Evolutionary conservation across 2,797 vertebrate species (phyloP).

Genomic region (Siniperca undulata): DNA sequence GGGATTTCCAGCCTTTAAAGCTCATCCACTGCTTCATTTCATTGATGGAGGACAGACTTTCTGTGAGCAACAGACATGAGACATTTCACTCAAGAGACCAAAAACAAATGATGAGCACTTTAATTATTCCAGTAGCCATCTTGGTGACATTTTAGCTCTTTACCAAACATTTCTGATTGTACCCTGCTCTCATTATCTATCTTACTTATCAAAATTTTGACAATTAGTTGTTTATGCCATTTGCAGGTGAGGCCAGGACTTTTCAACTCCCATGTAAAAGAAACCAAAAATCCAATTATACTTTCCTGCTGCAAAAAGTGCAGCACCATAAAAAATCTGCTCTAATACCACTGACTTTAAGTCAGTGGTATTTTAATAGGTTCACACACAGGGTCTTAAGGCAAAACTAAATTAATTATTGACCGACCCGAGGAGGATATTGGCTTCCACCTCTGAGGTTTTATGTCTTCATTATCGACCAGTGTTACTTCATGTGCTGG

Average conservation of each 20-base stretch:
- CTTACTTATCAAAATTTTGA: background rate
- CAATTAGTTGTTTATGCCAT: background rate
- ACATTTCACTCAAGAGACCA: background rate
- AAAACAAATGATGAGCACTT: background rate
- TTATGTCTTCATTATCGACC: conserved; percentile 43
- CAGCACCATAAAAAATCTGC: background rate
- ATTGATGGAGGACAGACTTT: background rate
- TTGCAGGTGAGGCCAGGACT: background rate
- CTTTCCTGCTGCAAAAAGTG: background rate
- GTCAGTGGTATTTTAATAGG: background rate
- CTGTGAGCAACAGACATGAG: background rate
- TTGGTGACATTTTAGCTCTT: background rate
- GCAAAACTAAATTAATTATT: conserved; percentile 42
- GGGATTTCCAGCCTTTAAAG: background rate
- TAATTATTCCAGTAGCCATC: background rate
- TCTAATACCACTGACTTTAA: background rate
- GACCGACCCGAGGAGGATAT: conserved; percentile 18
- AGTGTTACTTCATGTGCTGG: background rate
- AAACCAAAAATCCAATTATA: background rate
- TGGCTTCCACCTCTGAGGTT: conserved; percentile 38
- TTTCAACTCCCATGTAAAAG: background rate
- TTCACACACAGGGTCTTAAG: conserved; percentile 7
- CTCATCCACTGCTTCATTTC: too few relatives aligned
- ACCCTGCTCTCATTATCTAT: background rate
- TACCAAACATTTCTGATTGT: background rate